phyloP scores from a whole-genome alignment of 2,797 vertebrate genomes.

The Garrulus glandarius region DNA sequence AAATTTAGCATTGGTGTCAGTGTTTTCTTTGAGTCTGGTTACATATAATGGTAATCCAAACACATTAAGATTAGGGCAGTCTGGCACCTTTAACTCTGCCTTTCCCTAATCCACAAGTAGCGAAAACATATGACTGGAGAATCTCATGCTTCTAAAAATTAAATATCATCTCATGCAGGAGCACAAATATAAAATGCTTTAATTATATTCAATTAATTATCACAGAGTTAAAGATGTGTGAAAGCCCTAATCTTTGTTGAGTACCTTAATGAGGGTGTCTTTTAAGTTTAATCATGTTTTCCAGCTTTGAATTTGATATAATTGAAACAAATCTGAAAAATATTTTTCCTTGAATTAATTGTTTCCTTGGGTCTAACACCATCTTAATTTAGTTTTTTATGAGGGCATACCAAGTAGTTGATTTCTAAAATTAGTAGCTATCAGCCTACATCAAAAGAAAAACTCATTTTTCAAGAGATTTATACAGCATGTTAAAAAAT shows the following conservation, averaged over 20 bases:
- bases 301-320: not conserved
- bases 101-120: not conserved
- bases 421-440: not conserved
- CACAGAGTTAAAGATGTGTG: not conserved
- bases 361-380: not conserved
- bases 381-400: not conserved
- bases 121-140: not conserved
- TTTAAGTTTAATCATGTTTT: not conserved
- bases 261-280: not conserved
- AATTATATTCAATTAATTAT: not conserved
- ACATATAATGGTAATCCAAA: conserved; percentile 29
- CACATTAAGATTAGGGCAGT: not conserved
- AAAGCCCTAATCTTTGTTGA: not conserved
- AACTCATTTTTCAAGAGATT: not conserved
- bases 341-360: conserved; percentile 9
- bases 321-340: conserved; percentile 21
- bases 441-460: not conserved
- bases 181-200: not conserved
- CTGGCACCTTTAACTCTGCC: conserved; percentile 25
- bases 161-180: not conserved
- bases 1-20: not conserved
- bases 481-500: not conserved
- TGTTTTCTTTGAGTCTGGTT: conserved; percentile 45
- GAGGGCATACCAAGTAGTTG: not conserved
- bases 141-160: not conserved